Conservation (phyloP, 2,113 vertebrate species). For the Oplegnathus fasciatus region DNA sequence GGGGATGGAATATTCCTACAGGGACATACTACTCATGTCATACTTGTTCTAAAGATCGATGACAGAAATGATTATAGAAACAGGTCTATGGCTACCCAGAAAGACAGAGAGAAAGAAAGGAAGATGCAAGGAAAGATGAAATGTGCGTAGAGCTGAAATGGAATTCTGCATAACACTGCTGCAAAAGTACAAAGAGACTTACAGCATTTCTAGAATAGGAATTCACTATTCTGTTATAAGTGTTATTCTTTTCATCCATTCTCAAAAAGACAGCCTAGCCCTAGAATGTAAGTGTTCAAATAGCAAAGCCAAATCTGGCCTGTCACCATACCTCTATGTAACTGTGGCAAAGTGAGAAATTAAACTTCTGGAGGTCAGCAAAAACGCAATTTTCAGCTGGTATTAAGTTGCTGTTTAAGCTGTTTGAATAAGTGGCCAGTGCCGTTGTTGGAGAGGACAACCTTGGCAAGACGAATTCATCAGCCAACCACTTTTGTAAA, state of each 20-base stretch:
- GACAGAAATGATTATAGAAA: not conserved
- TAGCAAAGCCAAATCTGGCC: too few species aligned
- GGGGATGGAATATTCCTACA: not conserved
- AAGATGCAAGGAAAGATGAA: not conserved
- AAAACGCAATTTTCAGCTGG: too few species aligned
- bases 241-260: not conserved
- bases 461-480: too few species aligned
- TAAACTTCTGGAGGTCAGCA: too few species aligned
- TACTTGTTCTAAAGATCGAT: conserved; percentile 9
- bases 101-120: not conserved
- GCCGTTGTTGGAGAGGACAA: too few species aligned
- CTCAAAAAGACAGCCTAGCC: too few species aligned
- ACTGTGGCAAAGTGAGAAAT: too few species aligned
- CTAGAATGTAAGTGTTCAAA: too few species aligned
- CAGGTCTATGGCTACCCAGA: not conserved
- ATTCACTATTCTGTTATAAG: not conserved
- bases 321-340: too few species aligned
- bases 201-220: not conserved
- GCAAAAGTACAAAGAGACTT: not conserved
- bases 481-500: too few species aligned
- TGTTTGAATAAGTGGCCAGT: too few species aligned
- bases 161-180: not conserved
- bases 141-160: not conserved
- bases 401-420: too few species aligned
- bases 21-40: not conserved